These are phyloP conservation scores for Asobara japonica DNA, from an alignment of 1,140 invertebrate genomes.

Conservation along the genomic window DNA sequence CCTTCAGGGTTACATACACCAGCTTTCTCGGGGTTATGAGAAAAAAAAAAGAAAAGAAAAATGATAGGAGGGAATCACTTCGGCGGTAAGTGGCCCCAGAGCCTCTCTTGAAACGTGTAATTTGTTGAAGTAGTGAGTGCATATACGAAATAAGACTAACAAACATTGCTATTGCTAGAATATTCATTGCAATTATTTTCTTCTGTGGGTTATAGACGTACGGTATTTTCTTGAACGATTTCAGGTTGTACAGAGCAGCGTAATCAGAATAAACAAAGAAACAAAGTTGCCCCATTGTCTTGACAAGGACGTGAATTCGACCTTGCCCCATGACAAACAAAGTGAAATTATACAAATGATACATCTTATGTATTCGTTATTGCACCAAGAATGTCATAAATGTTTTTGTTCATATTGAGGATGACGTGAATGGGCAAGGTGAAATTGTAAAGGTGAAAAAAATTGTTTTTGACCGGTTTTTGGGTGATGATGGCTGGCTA, in stretches of 20 bases:
- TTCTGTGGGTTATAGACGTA: not conserved
- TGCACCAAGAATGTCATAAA: too few species aligned
- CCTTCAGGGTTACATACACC: not conserved
- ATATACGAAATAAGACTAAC: not conserved
- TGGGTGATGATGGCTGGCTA: too few species aligned
- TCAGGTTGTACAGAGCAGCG: not conserved
- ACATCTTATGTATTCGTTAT: not conserved
- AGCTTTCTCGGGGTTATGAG: not conserved
- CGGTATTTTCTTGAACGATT: not conserved
- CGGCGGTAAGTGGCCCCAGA: not conserved
- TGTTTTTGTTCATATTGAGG: not conserved
- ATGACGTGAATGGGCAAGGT: not conserved
- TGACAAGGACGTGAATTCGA: not conserved
- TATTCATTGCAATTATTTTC: not conserved
- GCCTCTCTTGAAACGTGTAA: not conserved
- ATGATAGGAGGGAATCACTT: not conserved
- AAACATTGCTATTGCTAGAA: not conserved
- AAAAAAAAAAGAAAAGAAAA: not conserved
- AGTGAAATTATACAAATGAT: not conserved
- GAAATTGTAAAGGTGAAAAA: not conserved
- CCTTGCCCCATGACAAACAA: not conserved
- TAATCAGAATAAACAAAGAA: conserved; percentile 12
- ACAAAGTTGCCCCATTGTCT: conserved; percentile 15
- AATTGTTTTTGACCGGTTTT: too few species aligned
- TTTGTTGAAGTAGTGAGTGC: not conserved